Base-by-base conservation (phyloP, 2,797 vertebrate species). In the Glossophaga mutica region DNA sequence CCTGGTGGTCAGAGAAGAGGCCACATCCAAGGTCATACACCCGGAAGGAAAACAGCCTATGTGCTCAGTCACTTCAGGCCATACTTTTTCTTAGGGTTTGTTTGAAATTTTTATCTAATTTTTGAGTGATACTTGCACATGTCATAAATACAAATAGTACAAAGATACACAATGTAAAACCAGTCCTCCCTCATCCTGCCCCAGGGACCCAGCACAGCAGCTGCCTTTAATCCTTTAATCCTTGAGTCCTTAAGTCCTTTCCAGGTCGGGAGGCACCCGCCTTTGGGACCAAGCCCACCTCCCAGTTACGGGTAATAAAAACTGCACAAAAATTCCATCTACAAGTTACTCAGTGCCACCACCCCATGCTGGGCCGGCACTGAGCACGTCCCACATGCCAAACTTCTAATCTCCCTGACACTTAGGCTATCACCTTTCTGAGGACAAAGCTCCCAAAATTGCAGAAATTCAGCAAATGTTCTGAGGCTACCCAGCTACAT, bases 131-230 rank as follows among this genome's bases (percentile, higher is more conserved):
- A 50, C n/a, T 57, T 39, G 26, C 29, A 50, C 2, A 21, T 0
- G 15, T 21, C 32, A 34, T 62, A 59, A 82, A 94, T 37, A 76
- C 44, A 81, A 70, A 55, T 37, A 44, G 52, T 3, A 71, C 59
- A 22, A 79, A 87, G 19, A 79, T 3, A 39, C 12, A 50, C n/a
- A 19, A 5, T 19, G 57, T 50, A 65, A 74, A n/a, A 39, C 21
- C 76, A 29, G 10, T 15, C n/a, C 24, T 3, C 2, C n/a, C 42
- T 21, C 10, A 1, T 48, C n/a, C 55, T 7, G 9, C 14, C 26
- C 44, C 44, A 0, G 3, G 37, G 0, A 3, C 32, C 16, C 65
- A 65, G 78, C 1, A 9, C 22, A 7, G 19, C 1, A 2, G 37
- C 12, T 14, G 37, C 81, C 84, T 83, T 37, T 19, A 44, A 26